phyloP scores from a whole-genome alignment of 2,888 invertebrate species.

The Halictus quadricinctus region DNA sequence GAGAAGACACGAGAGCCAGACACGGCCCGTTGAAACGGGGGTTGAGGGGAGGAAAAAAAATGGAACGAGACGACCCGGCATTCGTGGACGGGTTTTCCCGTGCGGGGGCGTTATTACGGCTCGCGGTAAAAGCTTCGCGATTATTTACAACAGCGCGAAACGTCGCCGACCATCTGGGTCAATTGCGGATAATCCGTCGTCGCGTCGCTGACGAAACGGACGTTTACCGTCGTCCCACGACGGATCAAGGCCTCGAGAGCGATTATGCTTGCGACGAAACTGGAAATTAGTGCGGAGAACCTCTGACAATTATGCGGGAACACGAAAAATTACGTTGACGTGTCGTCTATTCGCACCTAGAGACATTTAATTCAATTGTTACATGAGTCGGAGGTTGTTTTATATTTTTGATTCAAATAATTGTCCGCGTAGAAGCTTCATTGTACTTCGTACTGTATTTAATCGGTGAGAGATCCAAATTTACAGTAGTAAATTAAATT shows the following conservation, averaged over 20 bases:
- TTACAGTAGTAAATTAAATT: background rate
- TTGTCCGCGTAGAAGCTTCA: too few relatives aligned
- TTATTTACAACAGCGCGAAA: slow-evolving; percentile 39
- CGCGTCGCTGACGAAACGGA: background rate
- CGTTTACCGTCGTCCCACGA: background rate
- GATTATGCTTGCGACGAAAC: background rate
- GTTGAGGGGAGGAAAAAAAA: background rate
- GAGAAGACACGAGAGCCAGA: background rate
- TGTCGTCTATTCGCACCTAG: too few relatives aligned
- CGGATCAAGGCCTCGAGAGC: background rate
- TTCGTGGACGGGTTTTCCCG: background rate
- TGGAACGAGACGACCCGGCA: background rate
- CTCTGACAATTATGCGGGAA: background rate
- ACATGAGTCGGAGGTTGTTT: background rate
- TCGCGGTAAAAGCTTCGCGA: background rate
- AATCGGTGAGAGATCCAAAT: background rate
- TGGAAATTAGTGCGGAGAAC: background rate
- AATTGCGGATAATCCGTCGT: slow-evolving; percentile 40
- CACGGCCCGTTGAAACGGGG: slow-evolving; percentile 1
- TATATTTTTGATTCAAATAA: background rate
- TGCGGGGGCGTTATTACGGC: slow-evolving; percentile 13
- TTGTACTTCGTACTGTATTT: too few relatives aligned
- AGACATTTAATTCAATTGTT: background rate
- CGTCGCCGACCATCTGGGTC: slow-evolving; percentile 29
- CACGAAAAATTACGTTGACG: background rate